Evolutionary conservation across 2,797 vertebrate genomes (phyloP).

Genomic region (Lagodon rhomboides): DNA sequence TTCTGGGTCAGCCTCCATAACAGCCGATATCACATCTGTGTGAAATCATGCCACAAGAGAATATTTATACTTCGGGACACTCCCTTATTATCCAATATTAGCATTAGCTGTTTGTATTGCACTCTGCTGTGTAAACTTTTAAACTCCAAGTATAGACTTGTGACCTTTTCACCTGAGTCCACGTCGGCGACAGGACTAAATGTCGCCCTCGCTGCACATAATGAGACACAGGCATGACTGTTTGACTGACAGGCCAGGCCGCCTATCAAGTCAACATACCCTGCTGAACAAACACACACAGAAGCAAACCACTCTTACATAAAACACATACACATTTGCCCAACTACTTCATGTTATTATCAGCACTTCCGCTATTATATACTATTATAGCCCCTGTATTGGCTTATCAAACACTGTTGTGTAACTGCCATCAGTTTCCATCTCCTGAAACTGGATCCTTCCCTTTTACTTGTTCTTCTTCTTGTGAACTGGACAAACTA

Average conservation of each 20-base stretch:
- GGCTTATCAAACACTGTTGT: conserved; percentile 11
- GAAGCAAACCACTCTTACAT: background rate
- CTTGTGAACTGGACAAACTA: background rate
- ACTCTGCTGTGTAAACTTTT: conserved; percentile 3
- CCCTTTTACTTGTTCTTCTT: background rate
- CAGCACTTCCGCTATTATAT: background rate
- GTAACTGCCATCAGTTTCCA: background rate
- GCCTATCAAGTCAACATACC: conserved; percentile 1
- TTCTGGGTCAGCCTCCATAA: conserved; percentile 36
- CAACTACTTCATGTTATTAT: background rate
- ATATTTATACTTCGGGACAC: background rate
- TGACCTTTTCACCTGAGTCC: background rate
- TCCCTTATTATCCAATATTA: background rate
- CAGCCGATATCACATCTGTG: conserved; percentile 1
- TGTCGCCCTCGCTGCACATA: background rate
- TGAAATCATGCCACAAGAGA: background rate
- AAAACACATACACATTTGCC: background rate
- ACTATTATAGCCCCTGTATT: background rate
- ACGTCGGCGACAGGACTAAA: background rate
- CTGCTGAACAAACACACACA: conserved; percentile 50
- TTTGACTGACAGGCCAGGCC: conserved; percentile 23
- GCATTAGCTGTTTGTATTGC: conserved; percentile 15
- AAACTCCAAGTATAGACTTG: background rate
- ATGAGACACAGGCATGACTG: conserved; percentile 4
- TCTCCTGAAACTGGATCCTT: conserved; percentile 4